These are phyloP conservation scores for Ceratosolen fusciceps DNA, from an alignment of 1,140 invertebrate genomes.

Conservation along the genomic window DNA sequence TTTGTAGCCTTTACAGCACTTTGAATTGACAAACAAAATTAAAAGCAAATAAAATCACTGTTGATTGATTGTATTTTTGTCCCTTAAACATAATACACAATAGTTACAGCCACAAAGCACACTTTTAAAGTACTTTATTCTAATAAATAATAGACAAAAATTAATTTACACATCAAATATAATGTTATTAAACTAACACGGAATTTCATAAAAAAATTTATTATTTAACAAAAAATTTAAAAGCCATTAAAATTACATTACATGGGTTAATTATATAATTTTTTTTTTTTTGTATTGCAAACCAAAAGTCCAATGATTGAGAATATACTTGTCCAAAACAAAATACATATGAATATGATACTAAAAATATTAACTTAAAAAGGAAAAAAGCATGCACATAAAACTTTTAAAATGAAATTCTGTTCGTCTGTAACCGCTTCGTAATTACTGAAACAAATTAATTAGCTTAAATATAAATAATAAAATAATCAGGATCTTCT, in stretches of 20 bases:
- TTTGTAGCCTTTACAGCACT: not conserved
- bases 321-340: conserved; percentile 17
- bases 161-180: not conserved
- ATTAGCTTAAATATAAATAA: conserved; percentile 30
- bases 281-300: conserved; percentile 25
- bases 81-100: conserved; percentile 11
- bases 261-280: conserved; percentile 11
- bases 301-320: not conserved
- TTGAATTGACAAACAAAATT: conserved; percentile 26
- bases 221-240: conserved; percentile 20
- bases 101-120: conserved; percentile 27
- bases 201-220: conserved; percentile 4
- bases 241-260: conserved; percentile 34
- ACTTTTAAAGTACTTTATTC: not conserved
- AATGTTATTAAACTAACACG: not conserved
- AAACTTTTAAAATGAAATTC: conserved; percentile 12
- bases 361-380: conserved; percentile 39
- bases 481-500: conserved; percentile 44
- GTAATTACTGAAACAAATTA: conserved; percentile 47
- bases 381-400: conserved; percentile 41
- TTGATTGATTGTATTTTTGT: conserved; percentile 14
- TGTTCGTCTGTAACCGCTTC: conserved; percentile 15
- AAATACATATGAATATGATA: conserved; percentile 33
- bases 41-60: not conserved
- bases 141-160: conserved; percentile 1